Evolutionary conservation across 2,797 vertebrate species (phyloP).

Genomic region (Oreochromis mossambicus): DNA sequence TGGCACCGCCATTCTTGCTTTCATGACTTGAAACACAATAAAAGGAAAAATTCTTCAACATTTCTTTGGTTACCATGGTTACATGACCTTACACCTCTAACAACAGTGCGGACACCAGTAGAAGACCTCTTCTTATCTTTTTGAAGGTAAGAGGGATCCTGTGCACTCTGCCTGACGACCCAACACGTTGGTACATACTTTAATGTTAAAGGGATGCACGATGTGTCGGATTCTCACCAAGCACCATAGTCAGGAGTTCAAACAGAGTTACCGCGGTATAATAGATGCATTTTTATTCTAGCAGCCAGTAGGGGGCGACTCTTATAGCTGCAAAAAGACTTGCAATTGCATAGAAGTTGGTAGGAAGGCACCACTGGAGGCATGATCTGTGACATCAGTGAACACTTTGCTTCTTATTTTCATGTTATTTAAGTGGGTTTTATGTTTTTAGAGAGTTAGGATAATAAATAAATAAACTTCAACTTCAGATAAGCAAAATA

Average conservation of each 20-base stretch:
- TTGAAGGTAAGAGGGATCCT: background rate
- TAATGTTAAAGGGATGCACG: background rate
- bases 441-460: background rate
- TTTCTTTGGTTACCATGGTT: background rate
- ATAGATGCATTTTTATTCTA: background rate
- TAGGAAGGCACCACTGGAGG: background rate
- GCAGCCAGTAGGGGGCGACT: background rate
- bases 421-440: accelerated
- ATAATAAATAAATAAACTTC: background rate
- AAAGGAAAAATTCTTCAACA: background rate
- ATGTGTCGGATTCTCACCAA: background rate
- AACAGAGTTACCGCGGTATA: accelerated
- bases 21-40: background rate
- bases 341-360: background rate
- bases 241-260: background rate
- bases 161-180: background rate
- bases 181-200: background rate
- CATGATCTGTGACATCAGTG: background rate
- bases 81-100: background rate
- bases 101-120: background rate
- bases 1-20: background rate
- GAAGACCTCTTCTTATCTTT: background rate
- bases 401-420: background rate
- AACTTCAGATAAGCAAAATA: background rate
- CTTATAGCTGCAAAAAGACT: too few relatives aligned